Evolutionary conservation across 2,888 invertebrate genomes (phyloP), one percentile per base, ranked within the genome.

Genomic region (Lysandra bellargus): DNA sequence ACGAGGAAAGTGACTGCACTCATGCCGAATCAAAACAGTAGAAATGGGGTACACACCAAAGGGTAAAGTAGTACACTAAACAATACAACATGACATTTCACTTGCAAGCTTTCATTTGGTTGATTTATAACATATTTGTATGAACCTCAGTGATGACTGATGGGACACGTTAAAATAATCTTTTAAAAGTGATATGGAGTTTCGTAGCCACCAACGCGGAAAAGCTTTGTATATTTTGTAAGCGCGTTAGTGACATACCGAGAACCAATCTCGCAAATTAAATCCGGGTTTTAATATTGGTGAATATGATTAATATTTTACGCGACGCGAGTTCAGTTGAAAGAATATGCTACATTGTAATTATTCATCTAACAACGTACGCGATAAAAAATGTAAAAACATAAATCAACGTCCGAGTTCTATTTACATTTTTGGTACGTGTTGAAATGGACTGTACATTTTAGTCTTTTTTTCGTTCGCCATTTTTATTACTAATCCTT

Each of bases 241-340:
- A 72, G 37, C 79, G 53, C 44, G 37, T 79, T 60, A 74, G 44
- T 37, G 74, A 78, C 80, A 80, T 49, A 76, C 78, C 77, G 83
- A 82, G 83, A 83, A 83, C 83, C 82, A 83, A 84, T 85, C 83
- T 81, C 80, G 81, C 82, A 84, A 84, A 85, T 85, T 83, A 82
- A 83, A 83, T 84, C 82, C 83, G 80, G 78, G 79, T 81, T 82
- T 81, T 81, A 74, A 80, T 78, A 78, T 61, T 6, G 74, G 73
- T 76, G 79, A 74, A 80, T 81, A 80, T 80, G 75, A 81, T 80
- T 80, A 78, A 64, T 80, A 12, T 75, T 76, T 5, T 5, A 69
- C 33, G 37, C 4, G 5, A 69, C 69, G 30, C 17, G 57, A 17
- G 17, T 57, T 57, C 57, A 57, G 17, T 30, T 17, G 33, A 69